Conservation (phyloP, 2,113 vertebrate species). For the Scomber scombrus region DNA sequence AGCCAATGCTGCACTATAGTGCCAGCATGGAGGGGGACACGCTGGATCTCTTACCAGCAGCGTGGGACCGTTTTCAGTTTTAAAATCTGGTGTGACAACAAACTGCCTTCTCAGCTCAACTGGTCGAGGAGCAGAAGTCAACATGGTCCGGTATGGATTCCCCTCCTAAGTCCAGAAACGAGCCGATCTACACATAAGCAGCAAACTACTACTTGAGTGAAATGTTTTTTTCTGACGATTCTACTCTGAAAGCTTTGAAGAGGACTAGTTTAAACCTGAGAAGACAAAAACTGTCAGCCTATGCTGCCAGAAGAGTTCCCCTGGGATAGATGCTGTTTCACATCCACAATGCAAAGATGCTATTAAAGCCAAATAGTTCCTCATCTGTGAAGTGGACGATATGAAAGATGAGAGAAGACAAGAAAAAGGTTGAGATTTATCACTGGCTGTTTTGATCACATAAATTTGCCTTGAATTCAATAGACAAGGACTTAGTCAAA, state of each 20-base stretch:
- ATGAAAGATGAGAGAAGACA: slow-evolving; percentile 13
- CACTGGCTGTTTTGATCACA: not conserved
- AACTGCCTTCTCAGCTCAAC: slow-evolving; percentile 2
- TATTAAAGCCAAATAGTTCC: not conserved
- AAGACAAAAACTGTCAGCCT: not conserved
- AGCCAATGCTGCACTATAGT: slow-evolving; percentile 35
- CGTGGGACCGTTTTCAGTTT: slow-evolving; percentile 13
- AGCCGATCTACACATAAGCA: not conserved
- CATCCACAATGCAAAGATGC: not conserved
- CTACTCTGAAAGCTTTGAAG: slow-evolving; percentile 13
- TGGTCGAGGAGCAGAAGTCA: slow-evolving; percentile 13
- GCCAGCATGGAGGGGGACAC: slow-evolving; percentile 40
- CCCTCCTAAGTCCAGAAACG: not conserved
- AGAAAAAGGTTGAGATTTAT: slow-evolving; percentile 1
- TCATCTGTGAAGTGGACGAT: not conserved
- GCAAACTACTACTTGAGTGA: not conserved
- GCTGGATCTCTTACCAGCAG: slow-evolving; percentile 30
- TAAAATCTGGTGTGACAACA: slow-evolving; percentile 14
- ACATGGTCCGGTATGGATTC: slow-evolving; percentile 5
- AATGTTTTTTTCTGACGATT: not conserved
- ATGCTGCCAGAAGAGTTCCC: not conserved
- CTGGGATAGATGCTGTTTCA: not conserved
- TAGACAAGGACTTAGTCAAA: slow-evolving; percentile 1
- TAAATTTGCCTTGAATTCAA: not conserved
- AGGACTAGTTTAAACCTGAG: not conserved